Evolutionary conservation across 2,888 invertebrate genomes (phyloP), one percentile per base, ranked within the genome.

Genomic region (Epistrophe grossulariae): DNA sequence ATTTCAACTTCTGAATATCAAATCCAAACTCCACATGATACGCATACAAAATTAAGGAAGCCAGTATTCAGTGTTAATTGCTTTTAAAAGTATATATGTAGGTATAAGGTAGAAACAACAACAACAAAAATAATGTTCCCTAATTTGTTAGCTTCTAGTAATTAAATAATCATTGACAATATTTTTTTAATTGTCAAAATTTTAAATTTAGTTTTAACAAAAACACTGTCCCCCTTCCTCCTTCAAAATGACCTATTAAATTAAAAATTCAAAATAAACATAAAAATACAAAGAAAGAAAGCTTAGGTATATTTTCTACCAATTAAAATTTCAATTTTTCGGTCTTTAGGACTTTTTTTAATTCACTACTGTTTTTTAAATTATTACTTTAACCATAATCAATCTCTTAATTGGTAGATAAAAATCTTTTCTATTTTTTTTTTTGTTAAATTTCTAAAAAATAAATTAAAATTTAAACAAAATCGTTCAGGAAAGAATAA

Each of bases 391-490:
- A 11, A 19, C 9, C 68, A 76, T 76, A 68, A 81, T 77, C 81
- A 68, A 85, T 82, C 82, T 78, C 73, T 74, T 82, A 78, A 85
- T 82, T 85, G 70, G 82, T 57, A 78, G 85, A 85, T 85, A 73
- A 43, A 50, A 45, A 85, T 85, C 82, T 62, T 48, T 52, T 19
- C 7, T 5, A n/a, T 35, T 17, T 2, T 76, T 57, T 74, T 50
- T 57, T 74, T 50, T 73, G 11, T 43, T 13, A 2, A 11, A n/a
- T n/a, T 48, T 50, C 28, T 48, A 24, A 15, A 38, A 62, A 55
- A 45, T 31, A n/a, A 55, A 28, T 57, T 17, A 5, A 55, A 35
- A 60, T 70, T 57, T 17, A 64, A 71, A 38, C 70, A 52, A 52
- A 78, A 78, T 85, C 73, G 82, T 62, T 82, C 82, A 84, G 74